Conservation (phyloP, 2,113 vertebrate genomes). For the Formicarius rufipectus region DNA sequence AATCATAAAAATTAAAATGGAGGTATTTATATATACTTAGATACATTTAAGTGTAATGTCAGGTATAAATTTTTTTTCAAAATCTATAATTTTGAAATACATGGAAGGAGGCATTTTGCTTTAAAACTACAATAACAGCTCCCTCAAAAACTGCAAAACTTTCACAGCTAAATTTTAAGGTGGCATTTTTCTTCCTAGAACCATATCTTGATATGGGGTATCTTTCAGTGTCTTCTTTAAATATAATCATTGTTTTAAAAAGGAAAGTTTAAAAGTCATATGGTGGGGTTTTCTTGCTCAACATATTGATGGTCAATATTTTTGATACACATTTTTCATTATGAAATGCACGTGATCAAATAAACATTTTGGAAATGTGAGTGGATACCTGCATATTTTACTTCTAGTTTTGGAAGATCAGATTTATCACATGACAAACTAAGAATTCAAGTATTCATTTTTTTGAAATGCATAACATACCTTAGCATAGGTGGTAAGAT, state of each 20-base stretch:
- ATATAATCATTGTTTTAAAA: not conserved
- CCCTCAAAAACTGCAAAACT: not conserved
- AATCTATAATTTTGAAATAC: not conserved
- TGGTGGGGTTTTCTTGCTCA: fast-evolving
- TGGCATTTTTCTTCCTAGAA: not conserved
- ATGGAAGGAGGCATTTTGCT: not conserved
- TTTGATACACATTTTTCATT: not conserved
- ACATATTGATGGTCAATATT: not conserved
- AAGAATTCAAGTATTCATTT: not conserved
- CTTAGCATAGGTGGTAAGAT: not conserved
- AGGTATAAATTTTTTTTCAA: not conserved
- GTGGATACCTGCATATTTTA: not conserved
- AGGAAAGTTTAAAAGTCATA: not conserved
- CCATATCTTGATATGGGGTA: not conserved
- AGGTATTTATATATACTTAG: not conserved
- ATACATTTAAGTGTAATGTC: not conserved
- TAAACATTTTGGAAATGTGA: not conserved
- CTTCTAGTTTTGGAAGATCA: not conserved
- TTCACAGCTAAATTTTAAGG: not conserved
- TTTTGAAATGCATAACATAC: not conserved
- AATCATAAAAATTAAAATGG: not conserved
- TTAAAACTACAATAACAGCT: not conserved
- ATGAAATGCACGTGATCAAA: not conserved
- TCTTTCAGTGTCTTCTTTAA: not conserved
- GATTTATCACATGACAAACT: not conserved